Evolutionary conservation across 2,113 vertebrate genomes (phyloP).

Genomic region (Prietella phreatophila): DNA sequence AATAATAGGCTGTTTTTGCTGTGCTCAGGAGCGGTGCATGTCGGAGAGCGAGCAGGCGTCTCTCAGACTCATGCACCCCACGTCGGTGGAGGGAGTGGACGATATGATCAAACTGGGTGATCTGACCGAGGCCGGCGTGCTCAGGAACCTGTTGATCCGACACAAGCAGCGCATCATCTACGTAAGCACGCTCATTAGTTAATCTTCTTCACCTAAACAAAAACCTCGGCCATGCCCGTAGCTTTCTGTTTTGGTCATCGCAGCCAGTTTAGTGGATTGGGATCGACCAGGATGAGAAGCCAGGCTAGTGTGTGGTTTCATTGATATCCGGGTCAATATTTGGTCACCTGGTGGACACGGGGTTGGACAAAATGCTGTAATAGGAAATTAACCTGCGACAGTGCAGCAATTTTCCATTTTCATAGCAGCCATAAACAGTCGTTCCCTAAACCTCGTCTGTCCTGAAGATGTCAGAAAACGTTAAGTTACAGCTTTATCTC

Average conservation of each 20-base stretch:
- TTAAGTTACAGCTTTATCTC: not conserved
- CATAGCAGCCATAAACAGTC: not conserved
- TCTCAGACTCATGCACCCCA: constrained; percentile 85
- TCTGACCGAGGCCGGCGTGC: constrained; percentile 85
- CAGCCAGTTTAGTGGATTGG: not conserved
- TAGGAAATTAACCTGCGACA: too few relatives aligned
- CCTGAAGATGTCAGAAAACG: too few relatives aligned
- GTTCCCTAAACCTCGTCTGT: too few relatives aligned
- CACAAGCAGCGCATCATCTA: constrained; percentile 85
- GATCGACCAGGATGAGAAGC: not conserved
- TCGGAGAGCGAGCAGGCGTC: constrained; percentile 60
- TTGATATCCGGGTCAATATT: not conserved
- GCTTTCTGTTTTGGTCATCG: not conserved
- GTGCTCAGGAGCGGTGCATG: constrained; percentile 78
- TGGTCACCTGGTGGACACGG: not conserved
- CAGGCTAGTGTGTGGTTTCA: too few relatives aligned
- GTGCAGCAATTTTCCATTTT: too few relatives aligned
- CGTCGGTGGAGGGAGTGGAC: constrained; percentile 82
- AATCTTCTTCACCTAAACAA: not conserved
- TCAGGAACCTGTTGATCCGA: constrained; percentile 87
- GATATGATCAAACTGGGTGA: constrained; percentile 93
- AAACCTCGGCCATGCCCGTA: not conserved
- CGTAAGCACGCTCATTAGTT: constrained; percentile 70
- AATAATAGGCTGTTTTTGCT: not conserved
- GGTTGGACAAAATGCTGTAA: not conserved